Conservation (phyloP, 1,140 invertebrate species). For the Diabrotica undecimpunctata region DNA sequence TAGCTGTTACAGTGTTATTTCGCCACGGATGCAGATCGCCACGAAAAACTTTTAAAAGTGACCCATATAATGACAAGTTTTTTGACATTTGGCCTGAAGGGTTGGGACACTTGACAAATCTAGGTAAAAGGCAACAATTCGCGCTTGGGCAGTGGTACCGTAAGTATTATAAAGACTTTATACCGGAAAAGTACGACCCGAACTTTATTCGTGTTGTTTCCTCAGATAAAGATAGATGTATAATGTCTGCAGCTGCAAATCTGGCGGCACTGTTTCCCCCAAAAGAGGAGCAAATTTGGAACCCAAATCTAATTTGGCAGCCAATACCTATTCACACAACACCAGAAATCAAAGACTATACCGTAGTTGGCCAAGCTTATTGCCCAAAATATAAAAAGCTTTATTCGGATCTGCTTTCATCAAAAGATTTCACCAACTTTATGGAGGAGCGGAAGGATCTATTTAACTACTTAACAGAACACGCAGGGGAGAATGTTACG, state of each 20-base stretch:
- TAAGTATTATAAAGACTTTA: slow-evolving; percentile 59
- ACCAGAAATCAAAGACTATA: slow-evolving; percentile 59
- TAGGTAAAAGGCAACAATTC: slow-evolving; percentile 73
- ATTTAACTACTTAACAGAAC: slow-evolving; percentile 58
- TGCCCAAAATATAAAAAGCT: slow-evolving; percentile 63
- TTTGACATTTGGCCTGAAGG: not conserved
- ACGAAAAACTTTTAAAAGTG: not conserved
- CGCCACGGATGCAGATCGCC: not conserved
- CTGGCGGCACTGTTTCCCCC: slow-evolving; percentile 77
- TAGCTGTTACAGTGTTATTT: not conserved
- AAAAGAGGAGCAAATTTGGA: slow-evolving; percentile 60
- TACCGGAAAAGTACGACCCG: slow-evolving; percentile 51
- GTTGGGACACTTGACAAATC: slow-evolving; percentile 46
- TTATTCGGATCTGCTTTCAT: slow-evolving; percentile 52
- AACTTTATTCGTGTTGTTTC: slow-evolving; percentile 51
- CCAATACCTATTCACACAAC: slow-evolving; percentile 83
- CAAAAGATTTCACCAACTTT: slow-evolving; percentile 51
- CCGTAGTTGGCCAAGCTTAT: slow-evolving; percentile 54
- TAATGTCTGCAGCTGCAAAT: slow-evolving; percentile 82
- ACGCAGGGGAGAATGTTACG: slow-evolving; percentile 56
- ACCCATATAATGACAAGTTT: not conserved
- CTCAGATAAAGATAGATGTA: slow-evolving; percentile 79
- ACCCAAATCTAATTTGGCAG: slow-evolving; percentile 71
- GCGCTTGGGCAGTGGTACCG: slow-evolving; percentile 70
- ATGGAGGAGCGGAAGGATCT: slow-evolving; percentile 57